Evolutionary conservation across 2,888 invertebrate species (phyloP).

Genomic region (Diarsia rubi): DNA sequence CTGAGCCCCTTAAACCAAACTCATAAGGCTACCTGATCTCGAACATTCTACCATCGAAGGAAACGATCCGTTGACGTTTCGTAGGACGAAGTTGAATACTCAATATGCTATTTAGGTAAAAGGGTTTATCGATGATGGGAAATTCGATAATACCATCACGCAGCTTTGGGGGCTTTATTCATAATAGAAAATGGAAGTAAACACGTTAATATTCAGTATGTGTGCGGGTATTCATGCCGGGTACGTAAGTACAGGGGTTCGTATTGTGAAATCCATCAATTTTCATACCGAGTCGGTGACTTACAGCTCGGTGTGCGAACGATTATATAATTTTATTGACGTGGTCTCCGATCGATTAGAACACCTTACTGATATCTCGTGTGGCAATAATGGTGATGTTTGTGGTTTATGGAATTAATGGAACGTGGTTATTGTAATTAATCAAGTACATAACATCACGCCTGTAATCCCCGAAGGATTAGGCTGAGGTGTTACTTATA

Average conservation of each 20-base stretch:
- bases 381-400: slow-evolving; percentile 2
- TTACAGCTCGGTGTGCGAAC: slow-evolving; percentile 21
- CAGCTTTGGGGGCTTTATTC: slow-evolving; percentile 76
- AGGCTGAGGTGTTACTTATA: too few species aligned
- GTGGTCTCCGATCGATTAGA: slow-evolving; percentile 37
- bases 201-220: slow-evolving; percentile 68
- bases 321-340: slow-evolving; percentile 40
- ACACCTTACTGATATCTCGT: slow-evolving; percentile 12
- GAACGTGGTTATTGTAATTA: slow-evolving; percentile 28
- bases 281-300: slow-evolving; percentile 51
- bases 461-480: too few species aligned
- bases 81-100: slow-evolving; percentile 77
- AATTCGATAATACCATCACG: slow-evolving; percentile 80
- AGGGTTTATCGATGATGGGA: slow-evolving; percentile 85
- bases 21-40: slow-evolving; percentile 69
- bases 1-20: slow-evolving; percentile 65
- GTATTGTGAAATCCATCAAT: slow-evolving; percentile 59
- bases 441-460: not conserved
- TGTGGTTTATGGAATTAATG: slow-evolving; percentile 23
- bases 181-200: slow-evolving; percentile 73
- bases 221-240: slow-evolving; percentile 58
- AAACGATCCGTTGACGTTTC: slow-evolving; percentile 70
- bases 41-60: slow-evolving; percentile 47
- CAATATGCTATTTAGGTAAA: slow-evolving; percentile 85
- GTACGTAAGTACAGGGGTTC: slow-evolving; percentile 26